Evolutionary conservation across 35 echinoderm and acorn worm genomes (phyloP), one percentile per base, ranked within the genome.

Genomic region (Anneissia japonica): DNA sequence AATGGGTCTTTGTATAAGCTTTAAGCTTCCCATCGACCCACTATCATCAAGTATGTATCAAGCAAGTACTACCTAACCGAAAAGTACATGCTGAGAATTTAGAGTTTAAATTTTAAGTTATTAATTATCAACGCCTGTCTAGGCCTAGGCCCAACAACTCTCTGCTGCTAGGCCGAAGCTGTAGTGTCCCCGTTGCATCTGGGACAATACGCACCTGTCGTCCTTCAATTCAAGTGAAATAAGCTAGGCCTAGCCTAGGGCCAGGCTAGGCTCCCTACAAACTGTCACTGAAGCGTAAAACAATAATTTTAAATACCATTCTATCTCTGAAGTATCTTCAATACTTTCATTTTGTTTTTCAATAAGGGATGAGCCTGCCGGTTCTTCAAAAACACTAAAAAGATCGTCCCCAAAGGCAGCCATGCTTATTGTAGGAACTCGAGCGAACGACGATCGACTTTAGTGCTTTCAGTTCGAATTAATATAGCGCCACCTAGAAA

Each of bases 321-420:
- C 80, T n/a, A 19, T 37, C 0, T 14, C 35, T 39, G 31, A 30
- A 30, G 46, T 39, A 6, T 35, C 37, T 74, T 55, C 31, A 17
- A 64, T 41, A 34, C 41, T 31, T 4, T 64, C 34, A 26, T 33
- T 35, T 55, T 92, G 76, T 72, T 88, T 77, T 34, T 64, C 4
- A 13, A 26, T 76, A 51, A 73, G 32, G 36, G 79, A 82, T 19
- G 86, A 39, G 30, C 31, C 73, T 74, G 31, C 72, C 4, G 51
- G 51, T 64, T 88, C 91, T 38, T 92, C 86, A 74, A 92, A 92
- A 84, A 92, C 91, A 77, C 79, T 84, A 75, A 92, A 92, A 35
- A 92, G 74, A 79, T 92, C 91, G 31, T 84, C 91, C 31, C 91
- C 91, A 74, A 92, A 92, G 12, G 83, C 91, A 35, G 51, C 89